Conservation (phyloP, 2,113 vertebrate species). For the Oplegnathus fasciatus region DNA sequence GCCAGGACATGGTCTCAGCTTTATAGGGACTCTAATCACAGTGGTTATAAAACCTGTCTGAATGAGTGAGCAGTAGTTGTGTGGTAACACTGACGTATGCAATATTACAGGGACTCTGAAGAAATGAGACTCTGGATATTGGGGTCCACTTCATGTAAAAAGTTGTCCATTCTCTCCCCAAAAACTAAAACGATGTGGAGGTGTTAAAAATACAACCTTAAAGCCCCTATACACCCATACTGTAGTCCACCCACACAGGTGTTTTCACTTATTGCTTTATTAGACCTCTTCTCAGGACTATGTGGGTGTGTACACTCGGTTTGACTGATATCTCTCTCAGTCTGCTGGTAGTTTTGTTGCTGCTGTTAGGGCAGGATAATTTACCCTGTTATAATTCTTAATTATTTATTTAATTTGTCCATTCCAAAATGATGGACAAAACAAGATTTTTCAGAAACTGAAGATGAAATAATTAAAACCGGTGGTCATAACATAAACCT, state of each 20-base stretch:
- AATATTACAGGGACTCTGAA: constrained; percentile 10
- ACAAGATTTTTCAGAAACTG: neutral
- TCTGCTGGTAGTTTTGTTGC: neutral
- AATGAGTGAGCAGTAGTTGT: constrained; percentile 21
- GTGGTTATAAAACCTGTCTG: constrained; percentile 52
- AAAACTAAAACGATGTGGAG: neutral
- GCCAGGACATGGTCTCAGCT: constrained; percentile 45
- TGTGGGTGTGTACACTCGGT: neutral
- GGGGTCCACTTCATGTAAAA: constrained; percentile 1
- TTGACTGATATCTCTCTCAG: neutral
- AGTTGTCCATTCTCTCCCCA: neutral
- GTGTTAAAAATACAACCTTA: neutral
- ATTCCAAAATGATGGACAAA: neutral
- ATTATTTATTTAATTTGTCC: no score
- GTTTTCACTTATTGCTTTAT: neutral
- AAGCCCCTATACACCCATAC: neutral
- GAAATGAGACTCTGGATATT: constrained; percentile 14
- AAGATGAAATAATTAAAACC: neutral
- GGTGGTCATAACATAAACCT: neutral
- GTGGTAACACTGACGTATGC: constrained; percentile 31
- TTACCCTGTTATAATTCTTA: no score
- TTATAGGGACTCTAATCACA: constrained; percentile 59
- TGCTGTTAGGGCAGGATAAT: neutral
- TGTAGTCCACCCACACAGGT: neutral
- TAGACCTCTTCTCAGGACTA: neutral